Evolutionary conservation across 2,888 invertebrate genomes (phyloP), one percentile per base, ranked within the genome.

Genomic region (Clepsis dumicolana): DNA sequence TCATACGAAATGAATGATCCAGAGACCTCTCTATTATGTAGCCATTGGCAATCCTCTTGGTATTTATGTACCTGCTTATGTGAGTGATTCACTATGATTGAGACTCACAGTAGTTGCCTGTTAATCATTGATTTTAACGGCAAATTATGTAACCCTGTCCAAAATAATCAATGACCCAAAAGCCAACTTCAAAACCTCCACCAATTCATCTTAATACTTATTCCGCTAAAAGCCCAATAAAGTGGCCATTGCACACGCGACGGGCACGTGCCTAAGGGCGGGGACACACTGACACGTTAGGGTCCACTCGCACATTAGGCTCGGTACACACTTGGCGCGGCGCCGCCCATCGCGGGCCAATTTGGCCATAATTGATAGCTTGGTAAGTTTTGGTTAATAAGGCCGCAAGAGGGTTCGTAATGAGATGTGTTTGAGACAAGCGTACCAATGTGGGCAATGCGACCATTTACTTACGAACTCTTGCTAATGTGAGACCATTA

Each of bases 201-300:
- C 48, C 18, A 29, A 56, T 56, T 32, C n/a, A 25, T 57, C 25
- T 50, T 35, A 41, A 41, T 29, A 65, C 54, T 14, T 76, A 74
- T 75, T 75, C 64, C 70, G 75, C 77, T 82, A 84, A 84, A 86
- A 85, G 80, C 81, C 75, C 78, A 79, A 81, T 82, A 80, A 84
- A 81, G 84, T 81, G 83, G 82, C 78, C 76, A 78, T 74, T 81
- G 74, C 83, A 78, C 91, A 91, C 92, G 90, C 85, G 89, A 71
- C 86, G 64, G 64, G 67, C 89, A 86, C 90, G 89, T 87, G 89
- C 72, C 80, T 74, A 73, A 74, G 70, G 78, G 72, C 73, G 78
- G 74, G 75, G 76, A 75, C 82, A 79, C 80, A 77, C 76, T 72
- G 73, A 54, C 77, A 75, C 56, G 57, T 77, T 79, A 84, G 86